Evolutionary conservation across 1,140 invertebrate species (phyloP), one percentile per base, ranked within the genome.

Genomic region (Potamilus streckersoni): DNA sequence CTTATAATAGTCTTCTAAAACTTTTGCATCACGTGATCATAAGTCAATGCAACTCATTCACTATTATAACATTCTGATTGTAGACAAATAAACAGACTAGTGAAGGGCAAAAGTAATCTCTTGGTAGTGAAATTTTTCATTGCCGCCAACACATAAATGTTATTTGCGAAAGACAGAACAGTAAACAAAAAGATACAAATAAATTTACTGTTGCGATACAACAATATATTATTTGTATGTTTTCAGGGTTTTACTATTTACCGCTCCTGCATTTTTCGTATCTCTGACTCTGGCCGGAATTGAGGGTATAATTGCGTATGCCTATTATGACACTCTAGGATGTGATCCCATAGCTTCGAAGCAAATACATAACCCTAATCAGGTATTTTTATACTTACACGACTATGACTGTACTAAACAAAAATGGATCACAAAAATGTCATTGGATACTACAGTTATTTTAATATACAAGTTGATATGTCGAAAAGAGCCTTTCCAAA

Each of bases 231-330:
- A 59, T 60, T 62, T 58, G 57, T 49, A 59, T 69, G n/a, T 38
- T 78, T 78, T 16, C 74, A 85, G 84, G 49, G 79, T 85, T 61
- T 59, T 85, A 3, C 71, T 74, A 38, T 71, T 85, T 57, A 73
- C 78, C 23, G 79, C 77, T 4, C 84, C 80, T 20, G 76, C 74
- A 15, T 80, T 83, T 93, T 78, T 84, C 23, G 15, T 84, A 12
- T 72, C 82, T 16, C 27, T 84, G 59, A 71, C 80, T 0, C 61
- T 85, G 58, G 84, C 84, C 1, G 75, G 73, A 13, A 80, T 83
- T n/a, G 83, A 85, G 74, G 96, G 96, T 0, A 92, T 97, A 82
- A 93, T 95, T 19, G 83, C 87, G 11, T 89, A 82, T 77, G 79
- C 86, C 15, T 89, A 87, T 78, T 90, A 85, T 71, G 71, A 79